These are phyloP conservation scores for Pelecanoides urinatrix DNA, from an alignment of 2,113 vertebrate species.

Conservation along the genomic window DNA sequence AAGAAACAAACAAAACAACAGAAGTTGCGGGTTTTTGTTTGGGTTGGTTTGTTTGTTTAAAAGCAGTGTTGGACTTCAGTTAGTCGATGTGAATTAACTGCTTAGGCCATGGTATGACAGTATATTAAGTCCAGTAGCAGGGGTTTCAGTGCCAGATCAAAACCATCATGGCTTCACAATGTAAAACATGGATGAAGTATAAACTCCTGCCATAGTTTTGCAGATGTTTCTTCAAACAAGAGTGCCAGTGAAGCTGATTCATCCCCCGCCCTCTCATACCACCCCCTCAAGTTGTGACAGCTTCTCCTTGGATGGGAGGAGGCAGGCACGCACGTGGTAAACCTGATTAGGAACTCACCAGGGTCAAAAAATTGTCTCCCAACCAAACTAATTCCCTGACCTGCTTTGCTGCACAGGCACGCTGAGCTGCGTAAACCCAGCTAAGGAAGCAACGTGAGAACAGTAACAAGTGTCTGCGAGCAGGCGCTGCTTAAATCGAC, in stretches of 20 bases:
- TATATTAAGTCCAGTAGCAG: not conserved
- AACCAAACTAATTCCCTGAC: not conserved
- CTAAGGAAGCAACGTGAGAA: not conserved
- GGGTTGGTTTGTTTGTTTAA: not conserved
- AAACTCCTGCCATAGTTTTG: not conserved
- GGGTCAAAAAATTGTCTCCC: not conserved
- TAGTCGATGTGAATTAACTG: not conserved
- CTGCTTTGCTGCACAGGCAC: fast-evolving
- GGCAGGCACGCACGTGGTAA: not conserved
- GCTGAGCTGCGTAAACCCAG: fast-evolving
- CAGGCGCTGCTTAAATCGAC: not conserved
- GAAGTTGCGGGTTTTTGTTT: not conserved
- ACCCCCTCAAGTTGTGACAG: constrained; percentile 1
- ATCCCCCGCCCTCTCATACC: not conserved
- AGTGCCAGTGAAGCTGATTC: constrained; percentile 26
- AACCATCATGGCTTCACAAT: not conserved
- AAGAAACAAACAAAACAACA: not conserved
- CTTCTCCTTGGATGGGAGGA: not conserved
- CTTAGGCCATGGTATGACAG: not conserved
- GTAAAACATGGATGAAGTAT: not conserved
- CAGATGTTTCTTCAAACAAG: constrained; percentile 34
- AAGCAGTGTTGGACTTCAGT: not conserved
- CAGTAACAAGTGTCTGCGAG: not conserved
- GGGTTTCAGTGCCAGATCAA: not conserved
- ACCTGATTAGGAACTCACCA: not conserved